phyloP scores from a whole-genome alignment of 2,113 vertebrate species.

The Myrmophylax atrothorax region DNA sequence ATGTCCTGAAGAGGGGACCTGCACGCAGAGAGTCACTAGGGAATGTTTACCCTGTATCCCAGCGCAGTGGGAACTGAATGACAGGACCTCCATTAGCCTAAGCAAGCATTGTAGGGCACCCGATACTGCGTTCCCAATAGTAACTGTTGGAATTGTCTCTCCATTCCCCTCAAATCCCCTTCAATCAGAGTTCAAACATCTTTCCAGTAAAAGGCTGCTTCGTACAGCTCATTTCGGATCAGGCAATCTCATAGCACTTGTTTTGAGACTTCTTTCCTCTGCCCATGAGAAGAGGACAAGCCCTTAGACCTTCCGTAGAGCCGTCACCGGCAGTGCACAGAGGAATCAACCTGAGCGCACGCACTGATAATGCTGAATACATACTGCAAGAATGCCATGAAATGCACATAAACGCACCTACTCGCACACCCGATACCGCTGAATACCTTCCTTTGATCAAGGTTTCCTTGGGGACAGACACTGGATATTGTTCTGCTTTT shows the following conservation, averaged over 20 bases:
- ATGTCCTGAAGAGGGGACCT: constrained; percentile 85
- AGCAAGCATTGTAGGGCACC: constrained; percentile 84
- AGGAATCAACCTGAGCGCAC: not conserved
- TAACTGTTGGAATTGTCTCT: constrained; percentile 86
- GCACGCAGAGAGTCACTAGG: constrained; percentile 82
- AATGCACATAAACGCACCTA: not conserved
- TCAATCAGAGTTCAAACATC: constrained; percentile 79
- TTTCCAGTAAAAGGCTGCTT: constrained; percentile 68
- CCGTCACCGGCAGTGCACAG: not conserved
- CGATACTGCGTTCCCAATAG: constrained; percentile 88
- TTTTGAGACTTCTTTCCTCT: not conserved
- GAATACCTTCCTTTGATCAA: not conserved
- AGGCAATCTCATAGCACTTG: not conserved
- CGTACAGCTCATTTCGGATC: not conserved
- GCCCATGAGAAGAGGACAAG: not conserved
- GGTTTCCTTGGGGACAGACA: not conserved
- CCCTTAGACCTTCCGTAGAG: not conserved
- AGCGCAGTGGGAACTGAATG: constrained; percentile 87
- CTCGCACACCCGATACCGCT: not conserved
- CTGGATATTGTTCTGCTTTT: not conserved
- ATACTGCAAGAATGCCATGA: not conserved
- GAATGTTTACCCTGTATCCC: constrained; percentile 92
- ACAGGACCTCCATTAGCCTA: constrained; percentile 94
- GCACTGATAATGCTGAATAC: not conserved
- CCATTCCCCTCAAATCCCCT: constrained; percentile 61